Conservation (phyloP, 2,888 invertebrate species). For the Anticlea derivata region DNA sequence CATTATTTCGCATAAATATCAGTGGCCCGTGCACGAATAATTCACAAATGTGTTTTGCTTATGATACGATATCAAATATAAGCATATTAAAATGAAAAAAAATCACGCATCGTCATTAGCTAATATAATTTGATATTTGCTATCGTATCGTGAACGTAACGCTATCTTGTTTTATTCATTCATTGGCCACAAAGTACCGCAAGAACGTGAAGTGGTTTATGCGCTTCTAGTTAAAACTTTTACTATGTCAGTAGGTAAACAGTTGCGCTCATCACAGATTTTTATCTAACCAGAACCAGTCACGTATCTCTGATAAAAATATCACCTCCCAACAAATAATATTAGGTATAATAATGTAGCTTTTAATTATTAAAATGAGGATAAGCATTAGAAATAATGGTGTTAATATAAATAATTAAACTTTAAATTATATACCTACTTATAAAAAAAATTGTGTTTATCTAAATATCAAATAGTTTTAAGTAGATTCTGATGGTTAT, state of each 20-base stretch:
- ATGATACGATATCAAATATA: no score
- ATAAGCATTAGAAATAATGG: slow-evolving; percentile 6
- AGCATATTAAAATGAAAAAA: no score
- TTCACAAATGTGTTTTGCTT: no score
- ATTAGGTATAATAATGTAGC: background rate
- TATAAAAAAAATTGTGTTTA: background rate
- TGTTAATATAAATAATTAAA: slow-evolving; percentile 12
- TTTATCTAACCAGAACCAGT: slow-evolving; percentile 11
- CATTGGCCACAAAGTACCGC: no score
- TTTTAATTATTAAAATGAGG: background rate
- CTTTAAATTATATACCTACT: background rate
- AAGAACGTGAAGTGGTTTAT: no score
- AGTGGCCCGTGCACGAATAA: no score
- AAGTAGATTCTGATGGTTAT: no score
- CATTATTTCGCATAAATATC: no score
- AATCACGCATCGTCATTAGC: no score
- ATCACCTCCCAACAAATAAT: slow-evolving; percentile 6
- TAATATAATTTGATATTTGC: no score
- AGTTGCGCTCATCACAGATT: slow-evolving; percentile 10
- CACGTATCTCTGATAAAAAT: slow-evolving; percentile 11
- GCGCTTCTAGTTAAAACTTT: slow-evolving; percentile 5
- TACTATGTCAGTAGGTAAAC: slow-evolving; percentile 8
- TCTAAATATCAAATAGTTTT: background rate
- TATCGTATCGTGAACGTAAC: no score
- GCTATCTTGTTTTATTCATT: no score